Conservation (phyloP, 2,797 vertebrate genomes). For the Numenius phaeopus region DNA sequence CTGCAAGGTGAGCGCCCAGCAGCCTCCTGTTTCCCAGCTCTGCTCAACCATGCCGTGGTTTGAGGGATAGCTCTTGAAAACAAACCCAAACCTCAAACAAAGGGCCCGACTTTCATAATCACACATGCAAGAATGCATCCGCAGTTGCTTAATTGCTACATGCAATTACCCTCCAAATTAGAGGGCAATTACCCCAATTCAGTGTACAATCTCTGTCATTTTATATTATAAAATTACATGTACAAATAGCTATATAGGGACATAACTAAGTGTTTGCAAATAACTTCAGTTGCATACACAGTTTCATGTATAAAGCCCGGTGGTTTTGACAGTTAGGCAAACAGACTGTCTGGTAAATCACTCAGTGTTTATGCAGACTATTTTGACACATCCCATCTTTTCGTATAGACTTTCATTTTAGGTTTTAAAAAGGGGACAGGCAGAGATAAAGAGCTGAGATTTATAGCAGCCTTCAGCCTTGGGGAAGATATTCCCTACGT, state of each 20-base stretch:
- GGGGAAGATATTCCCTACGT: slow-evolving; percentile 48
- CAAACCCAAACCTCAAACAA: slow-evolving; percentile 65
- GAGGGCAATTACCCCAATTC: slow-evolving; percentile 75
- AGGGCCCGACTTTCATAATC: slow-evolving; percentile 52
- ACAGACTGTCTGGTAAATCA: slow-evolving; percentile 73
- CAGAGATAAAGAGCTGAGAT: slow-evolving; percentile 60
- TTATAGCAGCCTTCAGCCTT: slow-evolving; percentile 55
- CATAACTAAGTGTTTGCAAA: slow-evolving; percentile 73
- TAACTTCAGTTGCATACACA: slow-evolving; percentile 63
- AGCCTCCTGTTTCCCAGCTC: background rate
- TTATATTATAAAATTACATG: slow-evolving; percentile 66
- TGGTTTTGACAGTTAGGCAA: slow-evolving; percentile 74
- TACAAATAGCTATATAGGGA: slow-evolving; percentile 71
- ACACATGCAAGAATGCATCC: slow-evolving; percentile 66
- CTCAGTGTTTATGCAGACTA: slow-evolving; percentile 71
- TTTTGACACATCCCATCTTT: slow-evolving; percentile 76
- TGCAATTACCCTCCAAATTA: slow-evolving; percentile 75
- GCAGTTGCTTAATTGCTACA: slow-evolving; percentile 71
- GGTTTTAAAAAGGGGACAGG: slow-evolving; percentile 64
- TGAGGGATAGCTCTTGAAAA: slow-evolving; percentile 42
- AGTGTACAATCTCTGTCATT: slow-evolving; percentile 58
- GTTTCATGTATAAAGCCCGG: slow-evolving; percentile 50
- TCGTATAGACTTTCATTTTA: slow-evolving; percentile 61
- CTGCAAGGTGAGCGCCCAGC: background rate
- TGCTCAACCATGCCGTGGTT: background rate